phyloP scores from a whole-genome alignment of 2,888 invertebrate species.

The Pterostichus niger region DNA sequence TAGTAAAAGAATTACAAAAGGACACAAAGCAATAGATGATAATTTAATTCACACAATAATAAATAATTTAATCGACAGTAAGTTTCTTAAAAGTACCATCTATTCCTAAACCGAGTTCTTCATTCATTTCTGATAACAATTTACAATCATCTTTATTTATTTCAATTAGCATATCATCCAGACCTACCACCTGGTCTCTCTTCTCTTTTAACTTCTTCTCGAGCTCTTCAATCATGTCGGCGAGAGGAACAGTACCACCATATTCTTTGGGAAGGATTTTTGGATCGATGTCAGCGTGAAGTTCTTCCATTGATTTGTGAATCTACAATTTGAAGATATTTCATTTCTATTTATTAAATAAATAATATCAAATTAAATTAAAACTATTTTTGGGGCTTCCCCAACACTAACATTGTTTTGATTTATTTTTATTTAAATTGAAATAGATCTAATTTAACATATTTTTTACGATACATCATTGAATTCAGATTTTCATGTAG shows the following conservation, averaged over 20 bases:
- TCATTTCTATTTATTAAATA: too few species aligned
- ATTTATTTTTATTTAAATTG: too few species aligned
- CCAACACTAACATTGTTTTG: not conserved
- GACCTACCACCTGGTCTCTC: constrained; percentile 83
- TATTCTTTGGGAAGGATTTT: constrained; percentile 92
- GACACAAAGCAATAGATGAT: not conserved
- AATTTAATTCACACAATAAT: not conserved
- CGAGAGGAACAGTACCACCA: constrained; percentile 89
- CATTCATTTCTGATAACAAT: constrained; percentile 78
- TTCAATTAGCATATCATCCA: constrained; percentile 89
- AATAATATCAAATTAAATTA: too few species aligned
- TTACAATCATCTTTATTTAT: constrained; percentile 79
- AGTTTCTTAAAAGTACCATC: constrained; percentile 92
- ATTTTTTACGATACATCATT: too few species aligned
- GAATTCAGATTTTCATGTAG: too few species aligned
- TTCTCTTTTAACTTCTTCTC: constrained; percentile 83
- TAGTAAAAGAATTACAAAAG: not conserved
- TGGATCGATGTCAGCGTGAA: constrained; percentile 85
- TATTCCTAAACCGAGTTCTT: constrained; percentile 85
- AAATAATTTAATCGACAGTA: constrained; percentile 84
- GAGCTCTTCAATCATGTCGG: constrained; percentile 89
- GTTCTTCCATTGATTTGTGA: constrained; percentile 86
- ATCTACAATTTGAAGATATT: constrained; percentile 72
- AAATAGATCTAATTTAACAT: too few species aligned
- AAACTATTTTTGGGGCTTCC: too few species aligned